Base-by-base conservation (phyloP, 2,888 invertebrate species). In the Argyresthia goedartella region DNA sequence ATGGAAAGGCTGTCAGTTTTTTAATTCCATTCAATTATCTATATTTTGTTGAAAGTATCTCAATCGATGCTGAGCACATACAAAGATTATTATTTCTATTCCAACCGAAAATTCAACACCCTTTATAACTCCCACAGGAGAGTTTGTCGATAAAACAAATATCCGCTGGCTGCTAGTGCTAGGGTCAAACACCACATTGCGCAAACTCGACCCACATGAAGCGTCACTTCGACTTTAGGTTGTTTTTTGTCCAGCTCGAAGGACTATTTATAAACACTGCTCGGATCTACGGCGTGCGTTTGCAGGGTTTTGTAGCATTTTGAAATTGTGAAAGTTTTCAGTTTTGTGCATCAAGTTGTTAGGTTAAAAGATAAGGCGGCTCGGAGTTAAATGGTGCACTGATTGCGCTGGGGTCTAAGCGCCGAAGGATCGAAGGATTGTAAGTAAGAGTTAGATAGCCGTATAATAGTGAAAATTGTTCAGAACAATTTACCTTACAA, bases 171-270 rank as follows among this genome's bases (percentile, higher is more conserved):
- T 76, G 77, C 61, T 65, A 75, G 77, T 69, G 75, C 70, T 72
- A 73, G 75, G 84, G 86, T 85, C 85, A 85, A 76, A 82, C 67
- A 75, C 84, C 86, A 85, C 80, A 81, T 82, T 85, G 82, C 79
- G 80, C 73, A 76, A 75, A 76, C 73, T 71, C 72, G 71, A 72
- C 67, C 84, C 85, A 81, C 67, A 70, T 81, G 84, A 78, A 75
- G 61, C 60, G 65, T 65, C 42, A 46, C 50, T 50, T 52, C 57
- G 56, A 55, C 59, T 56, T 61, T 42, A 57, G 58, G 63, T 59
- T 58, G 59, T 82, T 86, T 86, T 86, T 85, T 85, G 82, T 75
- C 77, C 77, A 78, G 62, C 66, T 63, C 60, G 55, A 59, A 53
- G 58, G 34, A 61, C 77, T 86, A 86, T 84, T 80, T 82, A 69